Evolutionary conservation across 2,113 vertebrate genomes (phyloP).

Genomic region (Salvelinus fontinalis): DNA sequence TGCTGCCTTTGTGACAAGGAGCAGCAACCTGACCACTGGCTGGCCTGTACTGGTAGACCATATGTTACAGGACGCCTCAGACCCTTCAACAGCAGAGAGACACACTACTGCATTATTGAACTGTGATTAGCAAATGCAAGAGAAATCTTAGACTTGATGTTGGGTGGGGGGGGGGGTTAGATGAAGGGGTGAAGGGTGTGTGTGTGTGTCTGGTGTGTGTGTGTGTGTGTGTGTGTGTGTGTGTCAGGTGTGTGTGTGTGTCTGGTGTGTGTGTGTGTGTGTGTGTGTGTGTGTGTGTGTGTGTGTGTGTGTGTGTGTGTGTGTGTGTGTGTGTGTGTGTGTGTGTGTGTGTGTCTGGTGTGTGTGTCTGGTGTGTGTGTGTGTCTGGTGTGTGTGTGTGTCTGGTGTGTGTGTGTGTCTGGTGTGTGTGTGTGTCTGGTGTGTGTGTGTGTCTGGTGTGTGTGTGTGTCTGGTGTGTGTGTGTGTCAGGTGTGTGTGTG

Average conservation of each 20-base stretch:
- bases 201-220: slow-evolving; percentile 13
- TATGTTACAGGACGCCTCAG: slow-evolving; percentile 86
- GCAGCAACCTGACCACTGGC: slow-evolving; percentile 65
- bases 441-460: neutral
- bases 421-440: no score
- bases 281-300: slow-evolving; percentile 7
- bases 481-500: slow-evolving; percentile 11
- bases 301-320: slow-evolving; percentile 35
- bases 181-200: neutral
- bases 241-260: no score
- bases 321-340: slow-evolving; percentile 54
- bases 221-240: neutral
- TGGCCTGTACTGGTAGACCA: no score
- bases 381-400: no score
- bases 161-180: slow-evolving; percentile 59
- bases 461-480: slow-evolving; percentile 2
- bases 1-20: slow-evolving; percentile 76
- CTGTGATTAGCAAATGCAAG: slow-evolving; percentile 98
- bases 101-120: slow-evolving; percentile 95
- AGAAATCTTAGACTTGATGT: slow-evolving; percentile 95
- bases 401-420: no score
- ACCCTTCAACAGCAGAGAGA: slow-evolving; percentile 85
- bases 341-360: neutral
- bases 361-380: no score
- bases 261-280: neutral